Evolutionary conservation across 1,140 invertebrate genomes (phyloP), one percentile per base, ranked within the genome.

Genomic region (Drosophila arizonae): DNA sequence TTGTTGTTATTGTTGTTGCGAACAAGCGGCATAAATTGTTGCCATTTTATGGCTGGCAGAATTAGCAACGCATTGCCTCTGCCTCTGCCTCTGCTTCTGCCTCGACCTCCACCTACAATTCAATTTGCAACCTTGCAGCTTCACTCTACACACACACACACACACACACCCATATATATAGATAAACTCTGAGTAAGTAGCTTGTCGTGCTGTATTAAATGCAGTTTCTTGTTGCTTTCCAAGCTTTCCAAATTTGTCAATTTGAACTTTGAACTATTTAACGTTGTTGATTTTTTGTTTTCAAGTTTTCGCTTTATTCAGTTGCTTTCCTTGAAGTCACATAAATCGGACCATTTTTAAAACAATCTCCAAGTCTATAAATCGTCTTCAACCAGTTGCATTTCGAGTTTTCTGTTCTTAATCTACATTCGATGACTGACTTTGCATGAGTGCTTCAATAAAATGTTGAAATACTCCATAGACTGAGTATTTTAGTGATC

Each of bases 81-180:
- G 54, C 26, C 45, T 39, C 76, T 46, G 46, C 39, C n/a, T 33
- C 56, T 65, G 58, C 51, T 41, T 60, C 48, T 64, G 58, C 39
- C 66, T 50, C 66, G 81, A 70, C 78, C 81, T 81, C 82, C 82
- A 79, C 81, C 81, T 87, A 87, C 81, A 79, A 76, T 82, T 81
- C 46, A 78, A 87, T 82, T 68, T 61, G 56, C 72, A 75, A 86
- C 75, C 78, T 81, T 78, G 82, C 82, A 85, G 65, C 78, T 76
- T 46, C 61, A 60, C 43, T 65, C 21, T 36, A 50, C n/a, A 64
- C 52, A 69, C 28, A 50, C 46, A 24, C 21, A 63, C 51, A 56
- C 67, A 68, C 21, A 63, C n/a, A 65, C 39, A 28, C 54, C 28
- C 21, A 65, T n/a, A 71, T 30, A 26, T 39, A 17, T 48, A 30